phyloP scores from a whole-genome alignment of 2,797 vertebrate genomes.

The Vireo griseus region DNA sequence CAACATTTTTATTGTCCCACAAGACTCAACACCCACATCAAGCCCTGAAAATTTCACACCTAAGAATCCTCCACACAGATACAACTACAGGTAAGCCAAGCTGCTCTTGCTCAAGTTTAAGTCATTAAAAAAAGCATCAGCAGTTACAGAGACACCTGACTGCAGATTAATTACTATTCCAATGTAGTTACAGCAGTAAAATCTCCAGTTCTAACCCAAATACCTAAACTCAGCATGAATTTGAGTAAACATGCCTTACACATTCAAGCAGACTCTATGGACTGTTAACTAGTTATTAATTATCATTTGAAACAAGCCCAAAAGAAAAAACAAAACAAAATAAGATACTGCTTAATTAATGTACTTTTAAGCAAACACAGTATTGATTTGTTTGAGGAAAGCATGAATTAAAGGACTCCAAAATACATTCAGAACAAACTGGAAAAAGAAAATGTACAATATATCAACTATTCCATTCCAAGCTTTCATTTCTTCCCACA shows the following conservation, averaged over 20 bases:
- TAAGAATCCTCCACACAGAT: not conserved
- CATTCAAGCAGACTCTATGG: not conserved
- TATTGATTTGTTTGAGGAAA: not conserved
- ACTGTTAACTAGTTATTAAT: not conserved
- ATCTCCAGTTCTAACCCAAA: not conserved
- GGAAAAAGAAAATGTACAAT: not conserved
- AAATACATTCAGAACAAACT: not conserved
- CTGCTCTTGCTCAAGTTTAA: not conserved
- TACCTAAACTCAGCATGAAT: not conserved
- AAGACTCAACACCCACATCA: not conserved
- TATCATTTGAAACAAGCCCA: not conserved
- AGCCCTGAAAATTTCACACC: not conserved
- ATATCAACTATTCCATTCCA: not conserved
- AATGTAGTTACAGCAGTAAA: rapidly evolving
- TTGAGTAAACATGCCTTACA: not conserved
- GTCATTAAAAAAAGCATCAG: not conserved
- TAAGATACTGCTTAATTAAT: not conserved
- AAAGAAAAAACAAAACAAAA: not conserved
- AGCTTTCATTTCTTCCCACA: not conserved
- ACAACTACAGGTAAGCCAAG: not conserved
- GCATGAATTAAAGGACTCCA: not conserved
- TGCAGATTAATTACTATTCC: not conserved
- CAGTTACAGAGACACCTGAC: not conserved
- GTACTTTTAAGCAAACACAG: not conserved
- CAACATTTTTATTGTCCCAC: not conserved